These are phyloP conservation scores for Ophiodon elongatus DNA, from an alignment of 2,113 vertebrate genomes.

Conservation along the genomic window DNA sequence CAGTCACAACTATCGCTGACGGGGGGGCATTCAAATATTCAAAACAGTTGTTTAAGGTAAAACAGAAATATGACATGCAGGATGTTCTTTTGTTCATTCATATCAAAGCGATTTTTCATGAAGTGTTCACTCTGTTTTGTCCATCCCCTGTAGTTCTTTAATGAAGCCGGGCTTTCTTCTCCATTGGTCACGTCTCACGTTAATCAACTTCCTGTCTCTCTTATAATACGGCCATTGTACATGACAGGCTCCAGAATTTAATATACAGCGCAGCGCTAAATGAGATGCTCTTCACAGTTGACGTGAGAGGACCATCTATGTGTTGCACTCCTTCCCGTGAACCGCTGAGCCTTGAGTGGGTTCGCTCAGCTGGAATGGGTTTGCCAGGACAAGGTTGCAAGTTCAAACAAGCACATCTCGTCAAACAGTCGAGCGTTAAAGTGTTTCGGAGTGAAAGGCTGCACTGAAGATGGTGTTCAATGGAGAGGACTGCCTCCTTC, in stretches of 20 bases:
- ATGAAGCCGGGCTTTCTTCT: slow-evolving; percentile 46
- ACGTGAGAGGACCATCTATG: slow-evolving; percentile 49
- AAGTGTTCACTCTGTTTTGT: slow-evolving; percentile 6
- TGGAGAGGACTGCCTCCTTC: slow-evolving; percentile 10
- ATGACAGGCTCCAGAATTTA: slow-evolving; percentile 57
- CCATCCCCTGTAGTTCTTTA: background rate
- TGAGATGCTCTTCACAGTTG: slow-evolving; percentile 53
- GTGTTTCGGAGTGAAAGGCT: slow-evolving; percentile 9
- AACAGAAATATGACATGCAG: too few species aligned
- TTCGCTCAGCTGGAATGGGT: slow-evolving; percentile 38
- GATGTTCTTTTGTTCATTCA: too few species aligned
- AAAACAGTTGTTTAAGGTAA: too few species aligned
- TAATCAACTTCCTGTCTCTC: slow-evolving; percentile 41
- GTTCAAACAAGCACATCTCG: slow-evolving; percentile 50
- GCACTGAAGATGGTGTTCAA: slow-evolving; percentile 22
- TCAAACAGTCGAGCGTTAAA: slow-evolving; percentile 20
- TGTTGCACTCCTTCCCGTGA: slow-evolving; percentile 24
- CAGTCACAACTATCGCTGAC: too few species aligned
- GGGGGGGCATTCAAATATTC: too few species aligned
- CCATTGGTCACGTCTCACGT: slow-evolving; percentile 28
- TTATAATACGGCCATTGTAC: slow-evolving; percentile 62
- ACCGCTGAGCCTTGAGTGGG: slow-evolving; percentile 14
- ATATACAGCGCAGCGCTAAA: slow-evolving; percentile 50
- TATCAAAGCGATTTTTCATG: background rate
- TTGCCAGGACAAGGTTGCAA: slow-evolving; percentile 31